Evolutionary conservation across 2,797 vertebrate genomes (phyloP).

Genomic region (Hemibagrus guttatus): DNA sequence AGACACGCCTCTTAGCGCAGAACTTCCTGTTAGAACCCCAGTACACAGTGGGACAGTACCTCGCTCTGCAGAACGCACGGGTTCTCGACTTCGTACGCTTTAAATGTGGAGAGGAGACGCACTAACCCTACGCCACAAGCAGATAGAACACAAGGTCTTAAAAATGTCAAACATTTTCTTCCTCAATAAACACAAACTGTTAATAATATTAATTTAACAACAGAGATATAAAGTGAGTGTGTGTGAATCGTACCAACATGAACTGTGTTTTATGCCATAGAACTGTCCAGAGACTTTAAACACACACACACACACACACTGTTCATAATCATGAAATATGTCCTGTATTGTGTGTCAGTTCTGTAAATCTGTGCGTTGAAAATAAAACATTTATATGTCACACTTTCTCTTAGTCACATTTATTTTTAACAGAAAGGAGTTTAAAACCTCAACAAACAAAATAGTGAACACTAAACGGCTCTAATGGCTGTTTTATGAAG

Average conservation of each 20-base stretch:
- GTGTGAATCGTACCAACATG: neutral
- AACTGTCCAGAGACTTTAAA: neutral
- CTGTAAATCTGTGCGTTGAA: neutral
- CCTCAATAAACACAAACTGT: neutral
- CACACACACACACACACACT: conserved; percentile 4
- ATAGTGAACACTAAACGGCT: neutral
- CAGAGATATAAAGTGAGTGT: neutral
- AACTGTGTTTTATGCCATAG: neutral
- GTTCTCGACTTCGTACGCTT: conserved; percentile 88
- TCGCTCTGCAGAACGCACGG: conserved; percentile 74
- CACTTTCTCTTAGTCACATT: too few species aligned
- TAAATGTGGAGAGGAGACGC: conserved; percentile 76
- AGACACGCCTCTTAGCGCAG: conserved; percentile 87
- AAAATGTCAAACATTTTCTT: neutral
- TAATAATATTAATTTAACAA: neutral
- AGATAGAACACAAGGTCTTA: neutral
- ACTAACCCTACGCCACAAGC: conserved; percentile 47
- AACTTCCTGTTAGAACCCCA: conserved; percentile 81
- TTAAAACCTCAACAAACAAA: neutral
- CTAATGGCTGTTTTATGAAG: neutral
- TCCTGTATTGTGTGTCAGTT: neutral
- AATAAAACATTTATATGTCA: neutral
- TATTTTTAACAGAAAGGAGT: neutral
- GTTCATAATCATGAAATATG: neutral
- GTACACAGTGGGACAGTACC: conserved; percentile 84